A percentile compares a stretch with the other conserved stretches of the same genome.
Evolutionary conservation across 2,888 invertebrate species (phyloP).

Genomic region (Hirtodrosophila duncani): DNA sequence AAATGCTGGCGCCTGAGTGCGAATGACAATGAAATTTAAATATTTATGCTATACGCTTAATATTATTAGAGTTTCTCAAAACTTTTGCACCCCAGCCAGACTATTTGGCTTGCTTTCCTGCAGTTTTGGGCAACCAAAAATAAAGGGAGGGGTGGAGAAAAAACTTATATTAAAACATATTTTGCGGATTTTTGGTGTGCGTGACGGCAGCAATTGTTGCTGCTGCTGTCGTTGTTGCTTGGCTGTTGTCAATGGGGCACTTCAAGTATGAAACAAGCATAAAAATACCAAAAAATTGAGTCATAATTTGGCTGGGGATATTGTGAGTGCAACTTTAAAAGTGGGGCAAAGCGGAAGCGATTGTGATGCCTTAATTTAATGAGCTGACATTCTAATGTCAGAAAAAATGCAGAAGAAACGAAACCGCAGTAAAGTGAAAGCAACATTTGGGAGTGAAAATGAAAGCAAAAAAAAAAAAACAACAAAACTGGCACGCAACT

Average conservation of each 20-base stretch:
- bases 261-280: constrained; percentile 51
- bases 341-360: too few relatives aligned
- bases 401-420: constrained; percentile 10
- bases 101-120: constrained; percentile 9
- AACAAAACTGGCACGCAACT: constrained; percentile 44
- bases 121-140: constrained; percentile 27
- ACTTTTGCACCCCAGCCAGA: constrained; percentile 29
- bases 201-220: constrained; percentile 36
- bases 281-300: constrained; percentile 67
- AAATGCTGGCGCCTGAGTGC: constrained; percentile 58
- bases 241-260: constrained; percentile 34
- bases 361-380: constrained; percentile 44
- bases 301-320: constrained; percentile 52
- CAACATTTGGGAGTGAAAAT: constrained; percentile 34
- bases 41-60: constrained; percentile 73
- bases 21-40: constrained; percentile 72
- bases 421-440: constrained; percentile 1
- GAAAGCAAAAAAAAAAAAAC: constrained; percentile 40
- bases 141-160: neutral
- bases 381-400: constrained; percentile 15
- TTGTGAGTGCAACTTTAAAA: constrained; percentile 46
- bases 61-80: constrained; percentile 65
- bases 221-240: constrained; percentile 11
- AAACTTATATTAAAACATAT: constrained; percentile 71
- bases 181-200: constrained; percentile 59